Percentiles rank a stretch among this genome's conserved stretches.
phyloP scores from a whole-genome alignment of 2,797 vertebrate species.

The Lithobates pipiens region DNA sequence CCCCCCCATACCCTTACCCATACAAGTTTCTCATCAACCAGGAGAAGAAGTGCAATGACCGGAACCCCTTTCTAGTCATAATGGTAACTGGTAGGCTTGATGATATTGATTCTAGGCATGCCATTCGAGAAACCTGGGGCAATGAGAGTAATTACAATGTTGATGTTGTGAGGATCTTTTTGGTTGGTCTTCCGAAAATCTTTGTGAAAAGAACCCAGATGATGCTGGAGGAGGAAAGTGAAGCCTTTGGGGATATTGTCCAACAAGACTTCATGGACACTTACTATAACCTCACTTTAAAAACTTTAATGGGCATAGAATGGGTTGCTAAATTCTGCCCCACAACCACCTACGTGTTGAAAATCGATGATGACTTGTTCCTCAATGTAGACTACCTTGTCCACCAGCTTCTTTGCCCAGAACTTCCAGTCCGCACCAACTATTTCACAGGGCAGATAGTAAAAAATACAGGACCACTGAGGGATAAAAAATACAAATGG shows the following conservation, averaged over 20 bases:
- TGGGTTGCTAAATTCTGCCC: conserved; percentile 75
- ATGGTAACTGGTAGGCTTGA: conserved; percentile 71
- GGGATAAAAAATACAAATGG: conserved; percentile 71
- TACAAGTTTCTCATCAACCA: conserved; percentile 77
- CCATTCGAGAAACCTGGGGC: conserved; percentile 82
- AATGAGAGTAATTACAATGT: conserved; percentile 69
- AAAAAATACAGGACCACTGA: conserved; percentile 62
- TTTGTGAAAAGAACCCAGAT: rapidly evolving
- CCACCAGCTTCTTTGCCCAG: conserved; percentile 65
- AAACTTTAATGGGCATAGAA: conserved; percentile 81
- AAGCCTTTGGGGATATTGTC: conserved; percentile 72
- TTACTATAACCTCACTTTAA: conserved; percentile 81
- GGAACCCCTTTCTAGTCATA: conserved; percentile 76
- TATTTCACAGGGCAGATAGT: conserved; percentile 76
- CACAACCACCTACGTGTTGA: conserved; percentile 74
- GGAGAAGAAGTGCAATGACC: conserved; percentile 65
- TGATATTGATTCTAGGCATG: conserved; percentile 42
- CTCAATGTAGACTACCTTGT: conserved; percentile 76
- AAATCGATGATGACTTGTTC: conserved; percentile 82
- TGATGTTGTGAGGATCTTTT: conserved; percentile 75
- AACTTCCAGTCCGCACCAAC: conserved; percentile 9
- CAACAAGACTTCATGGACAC: conserved; percentile 78
- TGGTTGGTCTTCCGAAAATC: conserved; percentile 67
- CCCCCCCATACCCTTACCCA: conserved; percentile 66
- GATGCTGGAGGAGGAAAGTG: conserved; percentile 39